Evolutionary conservation across 2,113 vertebrate species (phyloP).

Genomic region (Cololabis saira): DNA sequence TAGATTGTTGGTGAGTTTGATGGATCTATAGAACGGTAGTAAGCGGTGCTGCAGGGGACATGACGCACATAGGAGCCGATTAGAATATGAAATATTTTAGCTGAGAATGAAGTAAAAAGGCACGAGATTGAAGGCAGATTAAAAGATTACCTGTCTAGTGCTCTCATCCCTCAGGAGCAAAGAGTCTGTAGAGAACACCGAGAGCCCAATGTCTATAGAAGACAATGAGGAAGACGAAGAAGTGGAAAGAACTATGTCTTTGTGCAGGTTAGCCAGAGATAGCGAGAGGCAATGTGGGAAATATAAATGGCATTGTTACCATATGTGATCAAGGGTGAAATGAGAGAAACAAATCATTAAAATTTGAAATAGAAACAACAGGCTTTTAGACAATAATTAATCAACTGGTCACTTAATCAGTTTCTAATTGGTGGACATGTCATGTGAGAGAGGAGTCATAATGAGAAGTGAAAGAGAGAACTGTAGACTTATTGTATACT

Average conservation of each 20-base stretch:
- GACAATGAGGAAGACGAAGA: constrained; percentile 53
- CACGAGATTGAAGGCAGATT: constrained; percentile 75
- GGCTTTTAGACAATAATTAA: constrained; percentile 59
- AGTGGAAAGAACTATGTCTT: constrained; percentile 4
- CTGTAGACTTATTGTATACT: too few relatives aligned
- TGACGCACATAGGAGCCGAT: constrained; percentile 53
- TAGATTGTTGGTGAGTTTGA: constrained; percentile 67
- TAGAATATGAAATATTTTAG: constrained; percentile 81
- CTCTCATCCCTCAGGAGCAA: constrained; percentile 69
- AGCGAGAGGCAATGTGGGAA: constrained; percentile 31
- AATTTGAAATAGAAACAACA: constrained; percentile 52
- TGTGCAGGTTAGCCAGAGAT: constrained; percentile 23
- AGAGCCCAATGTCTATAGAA: constrained; percentile 38
- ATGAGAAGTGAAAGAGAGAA: too few relatives aligned
- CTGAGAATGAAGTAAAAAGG: constrained; percentile 65
- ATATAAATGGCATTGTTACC: constrained; percentile 5
- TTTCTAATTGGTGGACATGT: constrained; percentile 55
- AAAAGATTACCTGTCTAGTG: constrained; percentile 79
- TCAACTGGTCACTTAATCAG: constrained; percentile 50
- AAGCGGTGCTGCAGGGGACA: constrained; percentile 57
- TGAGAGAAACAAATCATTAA: constrained; percentile 60
- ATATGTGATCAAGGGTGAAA: constrained; percentile 20
- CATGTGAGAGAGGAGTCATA: constrained; percentile 12
- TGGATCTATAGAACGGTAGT: constrained; percentile 71
- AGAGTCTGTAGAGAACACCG: constrained; percentile 58